These are phyloP conservation scores for Oreohelix idahoensis DNA, from an alignment of 1,140 invertebrate species.

Conservation along the genomic window DNA sequence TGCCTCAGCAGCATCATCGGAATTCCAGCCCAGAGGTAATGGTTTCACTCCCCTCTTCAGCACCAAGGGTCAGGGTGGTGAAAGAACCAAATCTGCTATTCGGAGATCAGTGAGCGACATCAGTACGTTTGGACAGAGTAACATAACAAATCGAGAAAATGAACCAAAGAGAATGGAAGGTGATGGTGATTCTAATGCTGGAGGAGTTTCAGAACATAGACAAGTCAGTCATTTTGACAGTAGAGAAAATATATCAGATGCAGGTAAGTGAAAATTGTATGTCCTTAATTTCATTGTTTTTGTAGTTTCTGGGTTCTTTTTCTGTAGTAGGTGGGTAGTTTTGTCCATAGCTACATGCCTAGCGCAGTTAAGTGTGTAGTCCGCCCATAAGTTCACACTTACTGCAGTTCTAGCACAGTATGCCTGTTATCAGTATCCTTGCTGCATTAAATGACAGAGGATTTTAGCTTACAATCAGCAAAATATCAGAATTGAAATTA, in stretches of 20 bases:
- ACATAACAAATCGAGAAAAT: background rate
- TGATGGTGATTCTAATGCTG: background rate
- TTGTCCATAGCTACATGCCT: too few species aligned
- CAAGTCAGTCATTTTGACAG: background rate
- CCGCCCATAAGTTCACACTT: too few species aligned
- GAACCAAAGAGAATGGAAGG: background rate
- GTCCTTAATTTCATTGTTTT: too few species aligned
- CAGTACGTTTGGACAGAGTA: conserved; percentile 20
- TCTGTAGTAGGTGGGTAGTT: too few species aligned
- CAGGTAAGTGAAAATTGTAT: conserved; percentile 17
- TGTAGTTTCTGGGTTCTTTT: too few species aligned
- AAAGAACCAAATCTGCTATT: background rate
- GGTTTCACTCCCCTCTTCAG: conserved; percentile 13
- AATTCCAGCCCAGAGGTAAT: background rate
- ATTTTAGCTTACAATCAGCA: too few species aligned
- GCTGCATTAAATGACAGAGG: too few species aligned
- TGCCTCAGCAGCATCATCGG: background rate
- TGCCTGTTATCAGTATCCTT: too few species aligned
- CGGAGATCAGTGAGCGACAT: conserved; percentile 41
- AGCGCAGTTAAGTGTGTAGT: too few species aligned
- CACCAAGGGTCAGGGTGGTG: background rate
- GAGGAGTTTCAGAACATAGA: background rate
- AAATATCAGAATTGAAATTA: too few species aligned
- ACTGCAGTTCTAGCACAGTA: too few species aligned
- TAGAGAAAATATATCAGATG: conserved; percentile 25